Evolutionary conservation across 2,888 invertebrate species (phyloP).

Genomic region (Latheticus oryzae): DNA sequence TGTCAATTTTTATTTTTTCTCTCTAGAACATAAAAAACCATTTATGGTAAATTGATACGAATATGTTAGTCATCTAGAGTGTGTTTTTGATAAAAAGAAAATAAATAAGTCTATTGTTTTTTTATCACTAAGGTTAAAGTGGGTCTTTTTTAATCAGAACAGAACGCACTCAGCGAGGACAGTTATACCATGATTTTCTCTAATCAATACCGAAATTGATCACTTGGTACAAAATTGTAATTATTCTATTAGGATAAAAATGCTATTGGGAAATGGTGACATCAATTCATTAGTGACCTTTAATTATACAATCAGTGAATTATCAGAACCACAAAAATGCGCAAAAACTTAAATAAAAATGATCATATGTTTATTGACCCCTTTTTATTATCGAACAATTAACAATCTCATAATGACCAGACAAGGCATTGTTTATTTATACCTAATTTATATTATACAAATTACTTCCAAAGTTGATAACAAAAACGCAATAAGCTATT

Average conservation of each 20-base stretch:
- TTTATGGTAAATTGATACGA: conserved; percentile 21
- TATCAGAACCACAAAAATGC: conserved; percentile 22
- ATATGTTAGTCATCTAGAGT: too few relatives aligned
- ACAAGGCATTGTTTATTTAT: conserved; percentile 11
- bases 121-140: too few relatives aligned
- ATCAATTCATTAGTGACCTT: not conserved
- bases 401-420: conserved; percentile 12
- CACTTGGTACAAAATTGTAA: too few relatives aligned
- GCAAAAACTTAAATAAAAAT: conserved; percentile 13
- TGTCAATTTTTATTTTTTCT: conserved; percentile 76
- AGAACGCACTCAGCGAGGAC: too few relatives aligned
- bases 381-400: conserved; percentile 13
- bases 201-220: too few relatives aligned
- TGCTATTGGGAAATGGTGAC: not conserved
- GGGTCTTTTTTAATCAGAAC: too few relatives aligned
- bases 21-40: conserved; percentile 49
- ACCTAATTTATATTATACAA: conserved; percentile 12
- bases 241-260: conserved; percentile 11
- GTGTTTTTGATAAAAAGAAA: too few relatives aligned
- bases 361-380: conserved; percentile 6
- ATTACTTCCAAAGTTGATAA: too few relatives aligned
- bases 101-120: too few relatives aligned
- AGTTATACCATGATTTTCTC: too few relatives aligned
- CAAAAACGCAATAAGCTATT: too few relatives aligned
- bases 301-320: conserved; percentile 5